Conservation (phyloP, 2,113 vertebrate species). For the Otolemur garnettii region DNA sequence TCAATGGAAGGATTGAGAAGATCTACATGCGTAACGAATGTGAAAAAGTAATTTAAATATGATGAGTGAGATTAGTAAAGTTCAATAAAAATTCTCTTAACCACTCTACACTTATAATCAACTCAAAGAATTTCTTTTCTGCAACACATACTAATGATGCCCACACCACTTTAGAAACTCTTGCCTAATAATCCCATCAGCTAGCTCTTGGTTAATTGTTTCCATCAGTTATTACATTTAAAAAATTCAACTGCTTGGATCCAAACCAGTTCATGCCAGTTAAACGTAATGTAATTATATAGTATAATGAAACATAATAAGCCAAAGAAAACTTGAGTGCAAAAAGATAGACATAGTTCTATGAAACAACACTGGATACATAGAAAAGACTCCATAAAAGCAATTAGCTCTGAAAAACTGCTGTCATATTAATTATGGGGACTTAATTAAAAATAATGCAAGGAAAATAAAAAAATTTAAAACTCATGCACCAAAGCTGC, state of each 20-base stretch:
- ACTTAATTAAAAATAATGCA: conserved; percentile 3
- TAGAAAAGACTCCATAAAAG: background rate
- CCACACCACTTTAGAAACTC: background rate
- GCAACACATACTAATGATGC: background rate
- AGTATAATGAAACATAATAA: background rate
- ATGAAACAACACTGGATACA: background rate
- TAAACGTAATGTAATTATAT: background rate
- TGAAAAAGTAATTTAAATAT: conserved; percentile 5
- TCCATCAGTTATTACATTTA: background rate
- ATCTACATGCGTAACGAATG: background rate
- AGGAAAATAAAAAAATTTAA: background rate
- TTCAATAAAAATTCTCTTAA: background rate
- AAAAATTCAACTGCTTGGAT: background rate
- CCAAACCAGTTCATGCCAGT: background rate
- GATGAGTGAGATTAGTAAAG: background rate
- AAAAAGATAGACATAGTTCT: background rate
- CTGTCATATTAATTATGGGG: background rate
- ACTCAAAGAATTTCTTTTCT: conserved; percentile 1
- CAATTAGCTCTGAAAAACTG: background rate
- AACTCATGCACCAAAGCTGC: background rate
- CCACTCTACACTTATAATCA: background rate
- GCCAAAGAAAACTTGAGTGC: background rate
- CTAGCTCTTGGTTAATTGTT: background rate
- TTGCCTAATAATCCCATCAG: background rate
- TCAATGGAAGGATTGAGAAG: background rate